Percentiles rank a stretch among this genome's conserved stretches.
Evolutionary conservation across 2,797 vertebrate genomes (phyloP).

Genomic region (Gymnoscopelus microlampas): DNA sequence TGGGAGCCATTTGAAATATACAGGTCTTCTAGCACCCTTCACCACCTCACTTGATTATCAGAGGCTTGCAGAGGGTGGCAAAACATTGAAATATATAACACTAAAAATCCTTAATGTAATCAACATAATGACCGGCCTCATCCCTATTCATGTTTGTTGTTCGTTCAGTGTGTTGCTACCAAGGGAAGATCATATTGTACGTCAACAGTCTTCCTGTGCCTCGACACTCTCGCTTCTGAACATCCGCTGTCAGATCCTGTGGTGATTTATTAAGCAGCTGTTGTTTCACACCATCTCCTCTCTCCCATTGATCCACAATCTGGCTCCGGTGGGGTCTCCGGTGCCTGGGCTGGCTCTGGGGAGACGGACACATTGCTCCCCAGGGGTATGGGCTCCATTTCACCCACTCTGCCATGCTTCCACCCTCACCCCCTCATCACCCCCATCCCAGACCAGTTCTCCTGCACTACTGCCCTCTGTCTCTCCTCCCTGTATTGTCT

Average conservation of each 20-base stretch:
- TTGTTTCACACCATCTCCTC: slow-evolving; percentile 60
- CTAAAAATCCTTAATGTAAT: slow-evolving; percentile 4
- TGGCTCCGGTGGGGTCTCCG: slow-evolving; percentile 43
- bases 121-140: background rate
- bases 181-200: slow-evolving; percentile 2
- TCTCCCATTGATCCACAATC: slow-evolving; percentile 49
- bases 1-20: too few relatives aligned
- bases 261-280: slow-evolving; percentile 70
- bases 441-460: slow-evolving; percentile 33
- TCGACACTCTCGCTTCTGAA: slow-evolving; percentile 23
- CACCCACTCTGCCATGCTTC: slow-evolving; percentile 26
- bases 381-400: slow-evolving; percentile 50
- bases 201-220: slow-evolving; percentile 3
- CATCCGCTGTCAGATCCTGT: slow-evolving; percentile 35
- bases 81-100: slow-evolving; percentile 17
- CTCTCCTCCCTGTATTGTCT: slow-evolving; percentile 65
- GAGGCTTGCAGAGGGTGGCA: too few relatives aligned
- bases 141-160: background rate
- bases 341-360: slow-evolving; percentile 29
- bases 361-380: slow-evolving; percentile 55
- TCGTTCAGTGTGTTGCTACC: background rate
- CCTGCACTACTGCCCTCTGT: slow-evolving; percentile 19
- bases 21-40: too few relatives aligned
- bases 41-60: slow-evolving; percentile 5
- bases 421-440: background rate